These are phyloP conservation scores for Thera obeliscata DNA, from an alignment of 2,888 invertebrate species.

Conservation along the genomic window DNA sequence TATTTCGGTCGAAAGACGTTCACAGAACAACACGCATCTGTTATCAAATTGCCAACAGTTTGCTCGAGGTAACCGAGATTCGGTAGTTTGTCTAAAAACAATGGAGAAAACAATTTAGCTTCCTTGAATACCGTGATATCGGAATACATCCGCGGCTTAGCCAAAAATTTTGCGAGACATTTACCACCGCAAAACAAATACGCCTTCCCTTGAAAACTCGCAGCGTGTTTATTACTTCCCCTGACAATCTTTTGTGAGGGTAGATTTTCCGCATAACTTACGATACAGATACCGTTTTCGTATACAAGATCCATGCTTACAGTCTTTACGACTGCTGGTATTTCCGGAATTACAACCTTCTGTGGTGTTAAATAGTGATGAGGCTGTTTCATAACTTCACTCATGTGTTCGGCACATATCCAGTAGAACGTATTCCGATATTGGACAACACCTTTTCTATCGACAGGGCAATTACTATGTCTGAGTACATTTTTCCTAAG, in stretches of 20 bases:
- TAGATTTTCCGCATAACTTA: slow-evolving; percentile 84
- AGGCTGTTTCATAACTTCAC: slow-evolving; percentile 74
- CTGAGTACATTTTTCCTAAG: slow-evolving; percentile 63
- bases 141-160: slow-evolving; percentile 77
- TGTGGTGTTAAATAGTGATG: slow-evolving; percentile 57
- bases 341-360: slow-evolving; percentile 70
- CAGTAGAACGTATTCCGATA: slow-evolving; percentile 84
- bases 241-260: slow-evolving; percentile 72
- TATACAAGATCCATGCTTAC: slow-evolving; percentile 69
- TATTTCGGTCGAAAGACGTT: slow-evolving; percentile 84
- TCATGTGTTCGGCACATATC: slow-evolving; percentile 83
- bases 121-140: slow-evolving; percentile 73
- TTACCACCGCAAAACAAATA: slow-evolving; percentile 83
- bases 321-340: slow-evolving; percentile 76
- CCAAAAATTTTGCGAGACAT: slow-evolving; percentile 82
- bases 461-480: slow-evolving; percentile 74
- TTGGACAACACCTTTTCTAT: slow-evolving; percentile 83
- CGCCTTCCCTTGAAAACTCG: slow-evolving; percentile 73
- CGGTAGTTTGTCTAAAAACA: slow-evolving; percentile 80
- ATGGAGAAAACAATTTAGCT: slow-evolving; percentile 61
- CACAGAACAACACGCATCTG: slow-evolving; percentile 81
- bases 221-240: slow-evolving; percentile 76
- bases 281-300: slow-evolving; percentile 85
- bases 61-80: slow-evolving; percentile 86
- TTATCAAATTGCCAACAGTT: slow-evolving; percentile 80